Evolutionary conservation across 1,140 invertebrate genomes (phyloP).

Genomic region (Subanguina moxae): DNA sequence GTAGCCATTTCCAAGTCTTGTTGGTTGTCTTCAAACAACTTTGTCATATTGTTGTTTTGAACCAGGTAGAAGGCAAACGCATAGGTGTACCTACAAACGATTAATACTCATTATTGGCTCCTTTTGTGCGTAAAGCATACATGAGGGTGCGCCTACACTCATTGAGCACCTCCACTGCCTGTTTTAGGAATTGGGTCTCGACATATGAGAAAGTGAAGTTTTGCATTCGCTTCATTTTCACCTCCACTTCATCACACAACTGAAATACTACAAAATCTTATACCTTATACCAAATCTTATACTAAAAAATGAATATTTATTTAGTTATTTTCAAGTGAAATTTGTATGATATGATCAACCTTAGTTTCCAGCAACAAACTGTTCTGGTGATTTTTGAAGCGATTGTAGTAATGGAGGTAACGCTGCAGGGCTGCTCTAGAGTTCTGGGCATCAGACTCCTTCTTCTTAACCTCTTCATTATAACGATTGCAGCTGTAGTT

Average conservation of each 20-base stretch:
- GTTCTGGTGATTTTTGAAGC: conserved; percentile 98
- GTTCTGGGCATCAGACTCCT: neutral
- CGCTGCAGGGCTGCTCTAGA: conserved; percentile 77
- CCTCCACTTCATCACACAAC: conserved; percentile 63
- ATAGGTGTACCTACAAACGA: conserved; percentile 66
- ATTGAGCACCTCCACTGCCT: conserved; percentile 82
- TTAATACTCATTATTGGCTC: no score
- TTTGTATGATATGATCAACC: conserved; percentile 70
- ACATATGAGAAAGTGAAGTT: conserved; percentile 59
- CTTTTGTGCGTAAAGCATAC: conserved; percentile 67
- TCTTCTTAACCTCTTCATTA: conserved; percentile 90
- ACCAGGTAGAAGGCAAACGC: conserved; percentile 95
- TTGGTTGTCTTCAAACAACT: conserved; percentile 98
- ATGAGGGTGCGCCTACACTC: conserved; percentile 95
- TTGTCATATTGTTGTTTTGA: conserved; percentile 92
- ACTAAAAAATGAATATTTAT: no score
- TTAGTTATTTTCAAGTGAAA: conserved; percentile 16
- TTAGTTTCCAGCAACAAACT: conserved; percentile 91
- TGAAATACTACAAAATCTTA: neutral
- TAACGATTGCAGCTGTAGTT: conserved; percentile 98
- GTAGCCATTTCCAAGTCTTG: conserved; percentile 92
- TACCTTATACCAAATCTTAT: no score
- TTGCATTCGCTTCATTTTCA: conserved; percentile 98
- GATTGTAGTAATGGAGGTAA: conserved; percentile 97
- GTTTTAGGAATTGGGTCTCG: conserved; percentile 78